Conservation (phyloP, 2,888 invertebrate genomes). For the Mylabris sibirica region DNA sequence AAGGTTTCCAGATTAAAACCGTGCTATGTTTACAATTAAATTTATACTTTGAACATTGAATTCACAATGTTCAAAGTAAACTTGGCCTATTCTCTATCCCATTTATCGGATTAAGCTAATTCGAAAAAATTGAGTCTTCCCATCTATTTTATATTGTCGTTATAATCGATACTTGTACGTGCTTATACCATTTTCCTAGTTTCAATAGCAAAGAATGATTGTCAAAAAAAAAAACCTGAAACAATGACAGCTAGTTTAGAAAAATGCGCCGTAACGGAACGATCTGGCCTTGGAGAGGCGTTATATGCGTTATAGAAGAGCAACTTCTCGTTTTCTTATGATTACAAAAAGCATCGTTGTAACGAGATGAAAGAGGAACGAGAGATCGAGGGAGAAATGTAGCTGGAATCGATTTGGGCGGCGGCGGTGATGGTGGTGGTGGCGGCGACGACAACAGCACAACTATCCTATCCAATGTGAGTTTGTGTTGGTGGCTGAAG, state of each 20-base stretch:
- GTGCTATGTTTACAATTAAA: background rate
- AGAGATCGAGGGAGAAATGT: background rate
- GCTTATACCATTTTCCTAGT: background rate
- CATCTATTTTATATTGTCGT: too few species aligned
- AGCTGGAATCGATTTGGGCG: constrained; percentile 38
- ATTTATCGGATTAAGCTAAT: background rate
- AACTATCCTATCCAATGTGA: too few species aligned
- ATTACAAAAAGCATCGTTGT: background rate
- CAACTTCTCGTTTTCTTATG: background rate
- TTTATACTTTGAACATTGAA: background rate
- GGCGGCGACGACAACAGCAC: background rate
- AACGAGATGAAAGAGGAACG: background rate
- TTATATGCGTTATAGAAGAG: background rate
- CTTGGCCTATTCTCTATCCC: too few species aligned
- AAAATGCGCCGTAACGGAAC: background rate
- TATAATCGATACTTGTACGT: background rate
- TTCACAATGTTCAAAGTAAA: too few species aligned
- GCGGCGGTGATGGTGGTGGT: constrained; percentile 19
- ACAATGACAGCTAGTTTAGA: background rate
- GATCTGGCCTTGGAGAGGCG: constrained; percentile 7
- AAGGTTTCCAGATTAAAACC: constrained; percentile 2
- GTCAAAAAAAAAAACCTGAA: too few species aligned
- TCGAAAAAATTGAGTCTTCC: background rate
- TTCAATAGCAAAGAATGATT: background rate
- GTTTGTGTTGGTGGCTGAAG: constrained; percentile 35